Percentiles rank a stretch among this genome's conserved stretches.
Conservation (phyloP, 2,888 invertebrate species). For the Augochlorella aurata region DNA sequence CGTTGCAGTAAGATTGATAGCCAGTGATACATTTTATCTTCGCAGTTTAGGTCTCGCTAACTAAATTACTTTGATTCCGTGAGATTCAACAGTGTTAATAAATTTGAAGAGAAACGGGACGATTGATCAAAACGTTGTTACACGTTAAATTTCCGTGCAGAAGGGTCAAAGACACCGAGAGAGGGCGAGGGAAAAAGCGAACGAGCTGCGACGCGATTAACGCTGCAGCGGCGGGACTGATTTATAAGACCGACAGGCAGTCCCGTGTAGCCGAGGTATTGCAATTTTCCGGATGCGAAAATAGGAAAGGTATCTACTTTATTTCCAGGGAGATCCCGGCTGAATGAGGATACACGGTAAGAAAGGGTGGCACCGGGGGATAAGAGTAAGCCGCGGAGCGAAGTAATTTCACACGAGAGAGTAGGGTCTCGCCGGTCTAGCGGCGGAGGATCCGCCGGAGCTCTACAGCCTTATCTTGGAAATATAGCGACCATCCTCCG, state of each 20-base stretch:
- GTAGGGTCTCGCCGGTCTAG: slow-evolving; percentile 67
- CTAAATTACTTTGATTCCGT: too few relatives aligned
- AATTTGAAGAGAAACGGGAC: too few relatives aligned
- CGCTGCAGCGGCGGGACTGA: slow-evolving; percentile 44
- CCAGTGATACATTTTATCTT: too few relatives aligned
- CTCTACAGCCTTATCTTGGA: slow-evolving; percentile 76
- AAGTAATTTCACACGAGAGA: slow-evolving; percentile 81
- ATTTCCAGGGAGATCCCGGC: slow-evolving; percentile 77
- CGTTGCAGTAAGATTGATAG: too few relatives aligned
- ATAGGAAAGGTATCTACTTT: slow-evolving; percentile 81
- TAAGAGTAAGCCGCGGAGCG: slow-evolving; percentile 81
- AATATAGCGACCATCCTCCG: slow-evolving; percentile 71
- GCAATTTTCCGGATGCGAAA: slow-evolving; percentile 80
- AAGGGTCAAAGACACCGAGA: neutral
- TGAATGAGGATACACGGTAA: slow-evolving; percentile 80
- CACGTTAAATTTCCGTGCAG: too few relatives aligned
- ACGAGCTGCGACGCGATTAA: slow-evolving; percentile 43
- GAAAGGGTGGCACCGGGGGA: slow-evolving; percentile 73
- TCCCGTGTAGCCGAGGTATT: slow-evolving; percentile 65
- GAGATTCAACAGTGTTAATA: too few relatives aligned
- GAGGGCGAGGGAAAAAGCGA: neutral
- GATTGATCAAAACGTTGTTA: too few relatives aligned
- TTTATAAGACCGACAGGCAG: slow-evolving; percentile 57
- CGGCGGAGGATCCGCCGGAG: slow-evolving; percentile 62
- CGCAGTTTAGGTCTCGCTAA: too few relatives aligned